Conservation (phyloP, 1,140 invertebrate genomes). For the Cyphomyrmex costatus region DNA sequence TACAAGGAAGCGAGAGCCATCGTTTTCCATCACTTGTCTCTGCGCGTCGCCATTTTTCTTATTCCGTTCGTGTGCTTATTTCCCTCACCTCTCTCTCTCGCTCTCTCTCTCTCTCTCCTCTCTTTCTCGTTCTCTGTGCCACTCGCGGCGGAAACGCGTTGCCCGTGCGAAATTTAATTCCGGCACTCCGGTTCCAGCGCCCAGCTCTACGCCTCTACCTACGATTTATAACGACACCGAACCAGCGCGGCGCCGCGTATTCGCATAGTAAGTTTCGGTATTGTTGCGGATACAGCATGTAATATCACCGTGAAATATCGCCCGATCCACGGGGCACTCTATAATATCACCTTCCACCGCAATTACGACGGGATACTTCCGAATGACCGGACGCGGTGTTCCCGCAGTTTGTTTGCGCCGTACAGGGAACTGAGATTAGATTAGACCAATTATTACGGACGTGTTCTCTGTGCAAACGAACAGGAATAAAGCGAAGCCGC, state of each 20-base stretch:
- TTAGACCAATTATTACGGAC: slow-evolving; percentile 48
- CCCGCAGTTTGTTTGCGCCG: slow-evolving; percentile 37
- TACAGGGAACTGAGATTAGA: slow-evolving; percentile 34
- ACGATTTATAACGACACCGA: slow-evolving; percentile 73
- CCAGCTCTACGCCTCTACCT: slow-evolving; percentile 5
- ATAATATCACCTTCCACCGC: slow-evolving; percentile 48
- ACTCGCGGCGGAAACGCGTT: slow-evolving; percentile 45
- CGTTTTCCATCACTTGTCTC: slow-evolving; percentile 36
- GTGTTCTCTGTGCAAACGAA: background rate
- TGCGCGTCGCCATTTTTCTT: slow-evolving; percentile 61
- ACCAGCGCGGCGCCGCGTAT: slow-evolving; percentile 44
- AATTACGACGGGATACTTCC: slow-evolving; percentile 43
- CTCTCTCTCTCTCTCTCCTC: background rate
- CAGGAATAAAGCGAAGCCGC: slow-evolving; percentile 14
- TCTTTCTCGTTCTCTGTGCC: background rate
- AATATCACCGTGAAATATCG: slow-evolving; percentile 66
- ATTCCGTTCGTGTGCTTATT: slow-evolving; percentile 46
- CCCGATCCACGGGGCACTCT: slow-evolving; percentile 17
- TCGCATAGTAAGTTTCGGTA: slow-evolving; percentile 56
- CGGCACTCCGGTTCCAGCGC: slow-evolving; percentile 21
- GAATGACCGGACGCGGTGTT: slow-evolving; percentile 39
- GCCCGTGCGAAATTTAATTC: slow-evolving; percentile 70
- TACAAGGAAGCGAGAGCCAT: slow-evolving; percentile 20
- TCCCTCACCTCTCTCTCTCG: background rate
- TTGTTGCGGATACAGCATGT: slow-evolving; percentile 72